Conservation (phyloP, 2,888 invertebrate genomes). For the Laothoe populi region DNA sequence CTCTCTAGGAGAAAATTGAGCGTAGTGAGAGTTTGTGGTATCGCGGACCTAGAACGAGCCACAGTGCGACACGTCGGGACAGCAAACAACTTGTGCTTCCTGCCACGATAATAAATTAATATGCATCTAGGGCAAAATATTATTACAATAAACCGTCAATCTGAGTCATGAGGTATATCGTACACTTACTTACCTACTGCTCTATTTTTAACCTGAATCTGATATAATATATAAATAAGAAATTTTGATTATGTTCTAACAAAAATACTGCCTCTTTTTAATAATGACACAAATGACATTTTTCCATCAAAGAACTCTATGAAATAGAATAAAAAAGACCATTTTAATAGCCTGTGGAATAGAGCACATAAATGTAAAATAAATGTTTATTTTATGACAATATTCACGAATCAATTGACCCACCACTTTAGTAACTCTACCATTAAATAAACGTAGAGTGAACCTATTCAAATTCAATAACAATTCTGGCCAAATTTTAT, state of each 20-base stretch:
- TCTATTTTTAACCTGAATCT: not conserved
- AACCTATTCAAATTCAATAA: constrained; percentile 13
- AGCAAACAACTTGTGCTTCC: too few species aligned
- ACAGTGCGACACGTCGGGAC: too few species aligned
- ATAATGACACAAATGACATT: not conserved
- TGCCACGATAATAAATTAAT: too few species aligned
- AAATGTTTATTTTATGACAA: constrained; percentile 4
- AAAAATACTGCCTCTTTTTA: not conserved
- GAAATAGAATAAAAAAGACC: too few species aligned
- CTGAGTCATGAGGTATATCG: not conserved
- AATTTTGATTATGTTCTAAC: not conserved
- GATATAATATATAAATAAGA: not conserved
- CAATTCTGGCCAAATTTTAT: constrained; percentile 14
- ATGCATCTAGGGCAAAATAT: constrained; percentile 14
- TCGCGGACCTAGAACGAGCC: too few species aligned
- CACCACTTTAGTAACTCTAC: not conserved
- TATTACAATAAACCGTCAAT: constrained; percentile 4
- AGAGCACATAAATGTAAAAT: not conserved
- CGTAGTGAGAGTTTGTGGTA: too few species aligned
- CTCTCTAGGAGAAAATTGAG: too few species aligned
- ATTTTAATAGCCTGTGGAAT: not conserved
- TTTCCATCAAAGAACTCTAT: too few species aligned
- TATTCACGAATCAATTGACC: constrained; percentile 14
- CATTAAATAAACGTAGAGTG: not conserved
- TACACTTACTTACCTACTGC: not conserved